Evolutionary conservation across 2,113 vertebrate genomes (phyloP).

Genomic region (Penelope pileata): DNA sequence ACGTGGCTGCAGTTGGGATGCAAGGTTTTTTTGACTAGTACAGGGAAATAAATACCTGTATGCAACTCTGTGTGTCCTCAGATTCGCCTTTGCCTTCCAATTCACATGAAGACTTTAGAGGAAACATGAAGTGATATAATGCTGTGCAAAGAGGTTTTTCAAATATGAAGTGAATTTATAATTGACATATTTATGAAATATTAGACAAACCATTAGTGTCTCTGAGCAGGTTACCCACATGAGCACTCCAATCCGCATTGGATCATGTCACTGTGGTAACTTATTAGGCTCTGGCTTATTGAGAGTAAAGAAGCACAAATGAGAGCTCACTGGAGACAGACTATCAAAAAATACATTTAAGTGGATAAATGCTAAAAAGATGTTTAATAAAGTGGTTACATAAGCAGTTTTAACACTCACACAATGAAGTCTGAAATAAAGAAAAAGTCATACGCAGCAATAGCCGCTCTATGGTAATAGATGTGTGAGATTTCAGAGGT

Average conservation of each 20-base stretch:
- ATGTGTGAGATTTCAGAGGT: background rate
- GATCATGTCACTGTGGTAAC: background rate
- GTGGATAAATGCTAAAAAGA: background rate
- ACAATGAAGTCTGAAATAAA: background rate
- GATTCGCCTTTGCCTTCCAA: background rate
- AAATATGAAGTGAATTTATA: background rate
- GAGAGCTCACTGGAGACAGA: background rate
- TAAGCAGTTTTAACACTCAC: background rate
- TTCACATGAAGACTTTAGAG: background rate
- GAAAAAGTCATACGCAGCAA: background rate
- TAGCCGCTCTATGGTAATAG: background rate
- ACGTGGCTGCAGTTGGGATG: background rate
- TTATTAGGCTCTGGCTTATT: background rate
- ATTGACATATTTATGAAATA: slow-evolving; percentile 1
- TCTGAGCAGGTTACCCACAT: background rate
- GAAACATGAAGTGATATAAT: background rate
- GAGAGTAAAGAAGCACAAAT: background rate
- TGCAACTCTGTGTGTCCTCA: fast-evolving
- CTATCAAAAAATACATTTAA: background rate
- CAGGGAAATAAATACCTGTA: background rate
- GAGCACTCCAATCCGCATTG: fast-evolving
- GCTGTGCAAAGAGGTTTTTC: background rate
- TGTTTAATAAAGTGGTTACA: background rate
- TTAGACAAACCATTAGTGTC: background rate
- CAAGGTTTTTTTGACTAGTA: background rate